Evolutionary conservation across 2,113 vertebrate genomes (phyloP).

Genomic region (Bubo blakistoni): DNA sequence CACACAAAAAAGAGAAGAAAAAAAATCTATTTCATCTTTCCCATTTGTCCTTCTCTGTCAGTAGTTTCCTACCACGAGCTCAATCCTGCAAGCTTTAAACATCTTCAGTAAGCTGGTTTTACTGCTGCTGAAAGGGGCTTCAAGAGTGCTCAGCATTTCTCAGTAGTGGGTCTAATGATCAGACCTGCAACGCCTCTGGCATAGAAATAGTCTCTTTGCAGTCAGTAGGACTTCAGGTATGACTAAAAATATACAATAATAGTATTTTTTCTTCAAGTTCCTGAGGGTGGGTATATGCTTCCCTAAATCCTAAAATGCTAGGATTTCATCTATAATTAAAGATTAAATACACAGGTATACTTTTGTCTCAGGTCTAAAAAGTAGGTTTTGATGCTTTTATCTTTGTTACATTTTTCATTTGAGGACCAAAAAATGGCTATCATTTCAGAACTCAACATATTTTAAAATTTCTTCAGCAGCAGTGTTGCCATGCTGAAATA

Average conservation of each 20-base stretch:
- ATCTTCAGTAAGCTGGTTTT: neutral
- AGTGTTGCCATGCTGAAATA: neutral
- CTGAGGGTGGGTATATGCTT: neutral
- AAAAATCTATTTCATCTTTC: neutral
- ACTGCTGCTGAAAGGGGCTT: neutral
- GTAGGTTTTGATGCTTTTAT: neutral
- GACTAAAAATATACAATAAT: neutral
- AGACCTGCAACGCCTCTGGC: neutral
- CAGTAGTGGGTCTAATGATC: accelerated
- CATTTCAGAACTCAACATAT: neutral
- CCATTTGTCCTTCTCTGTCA: neutral
- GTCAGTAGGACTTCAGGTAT: neutral
- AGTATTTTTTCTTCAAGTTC: neutral
- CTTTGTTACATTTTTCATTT: neutral
- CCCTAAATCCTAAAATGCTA: neutral
- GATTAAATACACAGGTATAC: neutral
- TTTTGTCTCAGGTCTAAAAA: neutral
- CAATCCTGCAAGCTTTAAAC: neutral
- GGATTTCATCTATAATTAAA: neutral
- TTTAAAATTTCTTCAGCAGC: neutral
- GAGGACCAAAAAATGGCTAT: neutral
- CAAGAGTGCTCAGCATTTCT: neutral
- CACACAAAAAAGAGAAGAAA: neutral
- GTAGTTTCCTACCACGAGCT: neutral
- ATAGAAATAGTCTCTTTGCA: neutral